Evolutionary conservation across 1,140 invertebrate genomes (phyloP), one percentile per base, ranked within the genome.

Genomic region (Lepidotrigona ventralis): DNA sequence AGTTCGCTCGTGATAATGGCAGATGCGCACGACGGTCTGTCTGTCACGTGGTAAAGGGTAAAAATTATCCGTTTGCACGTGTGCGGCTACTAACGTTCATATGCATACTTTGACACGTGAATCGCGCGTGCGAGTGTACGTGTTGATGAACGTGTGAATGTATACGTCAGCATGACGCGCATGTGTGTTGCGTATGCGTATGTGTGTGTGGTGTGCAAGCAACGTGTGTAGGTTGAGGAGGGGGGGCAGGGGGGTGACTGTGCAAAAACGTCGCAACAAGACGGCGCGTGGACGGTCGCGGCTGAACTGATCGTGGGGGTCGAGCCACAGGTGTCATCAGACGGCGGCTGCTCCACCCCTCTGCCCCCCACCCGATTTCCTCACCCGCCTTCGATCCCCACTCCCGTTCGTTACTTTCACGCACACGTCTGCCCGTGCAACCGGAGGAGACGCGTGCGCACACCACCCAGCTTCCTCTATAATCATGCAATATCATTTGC

Each of bases 281-380:
- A 82, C 79, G 83, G 89, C 92, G 91, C 90, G 92, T 91, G 91
- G 91, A 93, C 90, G 91, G 92, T 91, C 91, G 93, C 91, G 92
- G 86, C 90, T 90, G 91, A 89, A 94, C 93, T 93, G 92, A 93
- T 90, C 87, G 89, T 85, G 90, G 89, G 87, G 84, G 85, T 88
- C 89, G 88, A 93, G 92, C 93, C 90, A 94, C 92, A 93, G 93
- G 93, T 93, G 93, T 93, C 93, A 93, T 92, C 91, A 84, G 90
- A 89, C 88, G 86, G 75, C 82, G 72, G 60, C 84, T 66, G 79
- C 89, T 82, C 81, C 89, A 74, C 85, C 81, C 75, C 79, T 78
- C 80, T 72, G 56, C 76, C 88, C 39, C 74, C 80, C 81, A 73
- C 75, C 29, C 46, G 26, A 85, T 56, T 84, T 73, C 82, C 84